Conservation (phyloP, 23 tunicate genomes). For the Phallusia fumigata region DNA sequence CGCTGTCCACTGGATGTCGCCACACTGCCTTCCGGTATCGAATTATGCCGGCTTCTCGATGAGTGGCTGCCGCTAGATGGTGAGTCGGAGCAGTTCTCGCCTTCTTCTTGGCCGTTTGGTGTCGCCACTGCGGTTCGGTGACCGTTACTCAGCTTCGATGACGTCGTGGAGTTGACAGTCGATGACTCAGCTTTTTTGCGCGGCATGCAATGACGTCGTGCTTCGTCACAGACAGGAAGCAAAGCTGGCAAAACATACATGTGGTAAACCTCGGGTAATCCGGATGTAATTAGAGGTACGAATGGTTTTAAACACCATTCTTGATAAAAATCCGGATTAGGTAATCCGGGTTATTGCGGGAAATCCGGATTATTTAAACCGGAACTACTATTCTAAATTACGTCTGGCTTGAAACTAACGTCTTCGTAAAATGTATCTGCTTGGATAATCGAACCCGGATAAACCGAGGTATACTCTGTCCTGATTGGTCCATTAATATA, state of each 20-base stretch:
- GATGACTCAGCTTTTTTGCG: slow-evolving; percentile 68
- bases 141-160: slow-evolving; percentile 39
- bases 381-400: too few relatives aligned
- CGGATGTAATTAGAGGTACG: too few relatives aligned
- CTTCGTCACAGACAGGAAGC: slow-evolving; percentile 79
- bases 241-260: slow-evolving; percentile 54
- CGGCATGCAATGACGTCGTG: slow-evolving; percentile 66
- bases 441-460: too few relatives aligned
- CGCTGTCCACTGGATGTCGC: slow-evolving; percentile 14
- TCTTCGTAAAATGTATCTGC: too few relatives aligned
- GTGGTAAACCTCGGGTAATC: too few relatives aligned
- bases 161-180: slow-evolving; percentile 46
- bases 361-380: too few relatives aligned
- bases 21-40: slow-evolving; percentile 32
- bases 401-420: too few relatives aligned
- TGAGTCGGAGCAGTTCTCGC: slow-evolving; percentile 49
- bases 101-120: slow-evolving; percentile 27
- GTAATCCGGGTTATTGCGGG: too few relatives aligned
- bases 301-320: too few relatives aligned
- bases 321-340: too few relatives aligned
- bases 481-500: too few relatives aligned
- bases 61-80: slow-evolving; percentile 63
- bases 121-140: slow-evolving; percentile 14
- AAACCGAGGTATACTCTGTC: too few relatives aligned
- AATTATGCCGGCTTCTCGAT: slow-evolving; percentile 36